Conservation (phyloP, 2,888 invertebrate species). For the Zhengitettix transpicula region DNA sequence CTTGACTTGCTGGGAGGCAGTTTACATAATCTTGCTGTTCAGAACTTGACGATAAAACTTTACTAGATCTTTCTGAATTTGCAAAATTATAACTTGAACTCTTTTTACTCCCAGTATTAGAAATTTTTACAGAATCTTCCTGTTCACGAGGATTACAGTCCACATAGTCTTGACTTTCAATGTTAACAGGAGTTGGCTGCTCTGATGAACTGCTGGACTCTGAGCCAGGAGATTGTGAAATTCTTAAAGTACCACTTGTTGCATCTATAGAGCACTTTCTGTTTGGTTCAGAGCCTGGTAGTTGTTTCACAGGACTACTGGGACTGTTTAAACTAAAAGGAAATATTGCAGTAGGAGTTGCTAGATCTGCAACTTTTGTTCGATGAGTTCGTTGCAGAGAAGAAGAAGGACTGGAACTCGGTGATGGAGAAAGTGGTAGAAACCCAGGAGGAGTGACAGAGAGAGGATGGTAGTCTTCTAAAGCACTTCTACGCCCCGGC, state of each 20-base stretch:
- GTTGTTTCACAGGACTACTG: conserved; percentile 38
- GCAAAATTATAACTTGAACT: too few relatives aligned
- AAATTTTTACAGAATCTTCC: too few relatives aligned
- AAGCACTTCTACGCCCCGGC: conserved; percentile 22
- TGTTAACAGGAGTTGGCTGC: conserved; percentile 16
- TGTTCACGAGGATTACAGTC: conserved; percentile 20
- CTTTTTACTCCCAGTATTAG: too few relatives aligned
- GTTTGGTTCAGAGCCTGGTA: conserved; percentile 16
- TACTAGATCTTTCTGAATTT: too few relatives aligned
- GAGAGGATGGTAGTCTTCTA: conserved; percentile 18
- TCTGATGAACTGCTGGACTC: conserved; percentile 2
- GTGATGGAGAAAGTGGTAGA: conserved; percentile 21
- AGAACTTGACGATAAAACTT: conserved; percentile 16
- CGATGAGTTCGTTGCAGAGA: conserved; percentile 23
- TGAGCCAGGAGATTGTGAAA: conserved; percentile 16
- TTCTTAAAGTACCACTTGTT: conserved; percentile 20
- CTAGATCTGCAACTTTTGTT: conserved; percentile 21
- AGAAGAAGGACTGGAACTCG: conserved; percentile 29
- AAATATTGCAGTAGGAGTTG: conserved; percentile 44
- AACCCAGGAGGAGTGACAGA: conserved; percentile 13
- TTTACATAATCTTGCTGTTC: conserved; percentile 15
- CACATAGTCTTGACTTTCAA: conserved; percentile 21
- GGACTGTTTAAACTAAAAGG: conserved; percentile 52
- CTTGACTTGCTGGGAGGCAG: conserved; percentile 1
- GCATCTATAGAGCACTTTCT: conserved; percentile 23